phyloP scores from a whole-genome alignment of 2,888 invertebrate genomes.

The Taenaris catops region DNA sequence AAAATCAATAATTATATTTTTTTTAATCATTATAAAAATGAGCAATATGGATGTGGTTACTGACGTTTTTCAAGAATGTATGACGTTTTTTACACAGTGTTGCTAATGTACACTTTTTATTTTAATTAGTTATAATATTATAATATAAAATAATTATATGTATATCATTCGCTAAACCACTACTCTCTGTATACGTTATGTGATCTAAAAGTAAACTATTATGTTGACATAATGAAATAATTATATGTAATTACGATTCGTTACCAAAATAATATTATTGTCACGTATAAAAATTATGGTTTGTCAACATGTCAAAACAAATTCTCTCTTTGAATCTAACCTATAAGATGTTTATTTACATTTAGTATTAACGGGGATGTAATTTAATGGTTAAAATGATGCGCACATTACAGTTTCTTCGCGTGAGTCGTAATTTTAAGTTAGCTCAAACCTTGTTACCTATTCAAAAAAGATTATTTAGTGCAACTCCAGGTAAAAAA shows the following conservation, averaged over 20 bases:
- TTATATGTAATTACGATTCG: no score
- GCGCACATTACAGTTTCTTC: conserved; percentile 27
- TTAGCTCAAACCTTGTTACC: conserved; percentile 21
- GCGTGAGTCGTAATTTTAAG: conserved; percentile 25
- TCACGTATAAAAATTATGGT: not conserved
- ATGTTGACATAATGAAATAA: no score
- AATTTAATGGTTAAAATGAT: conserved; percentile 39
- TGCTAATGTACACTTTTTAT: conserved; percentile 7
- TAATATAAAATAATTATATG: no score
- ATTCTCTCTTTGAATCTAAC: conserved; percentile 19
- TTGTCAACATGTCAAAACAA: not conserved
- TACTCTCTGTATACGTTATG: no score
- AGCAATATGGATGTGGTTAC: conserved; percentile 48
- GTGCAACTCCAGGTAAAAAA: conserved; percentile 45
- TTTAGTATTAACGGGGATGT: no score
- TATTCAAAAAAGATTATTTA: conserved; percentile 35
- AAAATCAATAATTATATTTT: conserved; percentile 54
- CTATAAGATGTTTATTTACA: conserved; percentile 16
- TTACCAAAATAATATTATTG: no score
- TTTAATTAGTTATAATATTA: no score
- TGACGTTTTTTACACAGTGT: conserved; percentile 16
- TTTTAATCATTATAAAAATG: conserved; percentile 41
- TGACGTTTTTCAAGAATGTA: conserved; percentile 31
- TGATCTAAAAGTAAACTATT: no score
- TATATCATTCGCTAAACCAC: no score